Conservation (phyloP, 2,888 invertebrate genomes). For the Brachyopa scutellaris region DNA sequence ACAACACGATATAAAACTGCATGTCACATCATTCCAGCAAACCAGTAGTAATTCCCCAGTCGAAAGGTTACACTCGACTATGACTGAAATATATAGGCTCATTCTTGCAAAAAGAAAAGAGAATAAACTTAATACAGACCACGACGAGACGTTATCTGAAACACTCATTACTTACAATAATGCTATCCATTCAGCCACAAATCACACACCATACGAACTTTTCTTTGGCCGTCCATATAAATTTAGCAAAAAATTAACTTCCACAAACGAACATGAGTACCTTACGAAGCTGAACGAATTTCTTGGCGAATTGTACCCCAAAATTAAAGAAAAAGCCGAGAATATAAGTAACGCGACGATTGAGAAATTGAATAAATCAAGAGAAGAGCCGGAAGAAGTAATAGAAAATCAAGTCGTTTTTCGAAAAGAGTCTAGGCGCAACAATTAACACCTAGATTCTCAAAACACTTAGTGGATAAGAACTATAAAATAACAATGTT, state of each 20-base stretch:
- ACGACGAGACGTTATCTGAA: constrained; percentile 34
- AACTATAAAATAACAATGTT: constrained; percentile 21
- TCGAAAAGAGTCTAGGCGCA: constrained; percentile 27
- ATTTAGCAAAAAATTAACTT: constrained; percentile 26
- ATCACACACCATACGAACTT: constrained; percentile 46
- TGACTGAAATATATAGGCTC: constrained; percentile 67
- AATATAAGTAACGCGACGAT: constrained; percentile 18
- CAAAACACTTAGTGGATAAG: constrained; percentile 28
- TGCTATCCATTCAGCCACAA: constrained; percentile 44
- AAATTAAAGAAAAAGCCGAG: constrained; percentile 21
- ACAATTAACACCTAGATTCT: constrained; percentile 47
- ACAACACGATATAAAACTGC: constrained; percentile 35
- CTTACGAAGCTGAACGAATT: constrained; percentile 40
- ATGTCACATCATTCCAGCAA: constrained; percentile 48
- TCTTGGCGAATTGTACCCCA: constrained; percentile 33
- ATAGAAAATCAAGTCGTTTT: constrained; percentile 18
- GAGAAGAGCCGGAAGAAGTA: constrained; percentile 31
- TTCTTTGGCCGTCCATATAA: background rate
- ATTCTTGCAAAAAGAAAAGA: constrained; percentile 35
- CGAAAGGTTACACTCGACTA: constrained; percentile 44
- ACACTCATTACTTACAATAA: background rate
- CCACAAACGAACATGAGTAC: constrained; percentile 25
- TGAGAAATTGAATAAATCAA: constrained; percentile 32
- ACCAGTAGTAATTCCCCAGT: constrained; percentile 31
- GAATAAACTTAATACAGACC: constrained; percentile 19